A percentile compares a stretch with the other conserved stretches of the same genome.
Conservation (phyloP, 2,113 vertebrate genomes). For the Cephalopterus ornatus region DNA sequence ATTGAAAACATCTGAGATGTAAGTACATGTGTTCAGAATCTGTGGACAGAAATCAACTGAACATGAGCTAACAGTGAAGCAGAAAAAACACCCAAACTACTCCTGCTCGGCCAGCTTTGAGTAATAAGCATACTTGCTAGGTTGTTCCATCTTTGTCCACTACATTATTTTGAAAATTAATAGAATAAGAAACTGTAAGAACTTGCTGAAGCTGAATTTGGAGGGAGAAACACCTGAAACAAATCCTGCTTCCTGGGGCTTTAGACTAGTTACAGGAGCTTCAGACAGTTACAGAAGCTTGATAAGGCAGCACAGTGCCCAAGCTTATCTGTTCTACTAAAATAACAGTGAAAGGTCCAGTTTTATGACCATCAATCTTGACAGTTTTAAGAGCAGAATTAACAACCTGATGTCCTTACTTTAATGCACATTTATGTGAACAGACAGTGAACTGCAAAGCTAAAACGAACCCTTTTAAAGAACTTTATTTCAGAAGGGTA, state of each 20-base stretch:
- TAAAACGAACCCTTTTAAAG: neutral
- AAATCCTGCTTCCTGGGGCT: neutral
- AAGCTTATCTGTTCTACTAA: neutral
- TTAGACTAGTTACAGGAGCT: neutral
- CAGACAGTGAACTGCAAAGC: neutral
- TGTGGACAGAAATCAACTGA: neutral
- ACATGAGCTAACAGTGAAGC: neutral
- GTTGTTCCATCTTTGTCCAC: neutral
- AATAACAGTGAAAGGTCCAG: neutral
- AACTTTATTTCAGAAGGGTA: neutral
- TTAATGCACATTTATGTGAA: neutral
- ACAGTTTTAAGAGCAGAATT: neutral
- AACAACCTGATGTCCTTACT: neutral
- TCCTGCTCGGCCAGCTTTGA: neutral
- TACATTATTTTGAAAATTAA: neutral
- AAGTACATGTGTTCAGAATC: slow-evolving; percentile 4
- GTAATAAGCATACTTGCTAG: neutral
- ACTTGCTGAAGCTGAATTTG: neutral
- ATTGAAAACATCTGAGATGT: slow-evolving; percentile 1
- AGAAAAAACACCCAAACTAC: neutral
- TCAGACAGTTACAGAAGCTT: neutral
- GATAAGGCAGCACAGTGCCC: neutral
- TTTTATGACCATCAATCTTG: neutral
- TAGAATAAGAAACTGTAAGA: neutral
- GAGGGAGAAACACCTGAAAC: neutral